A percentile compares a stretch with the other conserved stretches of the same genome.
phyloP scores from a whole-genome alignment of 2,888 invertebrate genomes.

The Drosophila siamana region DNA sequence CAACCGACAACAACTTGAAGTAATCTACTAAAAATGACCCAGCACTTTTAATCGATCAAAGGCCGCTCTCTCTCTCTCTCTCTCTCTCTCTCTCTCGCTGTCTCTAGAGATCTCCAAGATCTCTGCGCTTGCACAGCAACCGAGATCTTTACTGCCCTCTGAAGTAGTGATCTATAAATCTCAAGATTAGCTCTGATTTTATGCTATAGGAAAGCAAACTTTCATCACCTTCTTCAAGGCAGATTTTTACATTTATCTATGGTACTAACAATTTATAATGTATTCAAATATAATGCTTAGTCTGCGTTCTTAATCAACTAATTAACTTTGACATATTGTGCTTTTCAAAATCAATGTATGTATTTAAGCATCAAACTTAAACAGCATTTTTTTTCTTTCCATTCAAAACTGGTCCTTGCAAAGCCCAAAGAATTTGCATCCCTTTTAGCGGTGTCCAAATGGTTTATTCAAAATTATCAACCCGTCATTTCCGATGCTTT shows the following conservation, averaged over 20 bases:
- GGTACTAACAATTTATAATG: too few species aligned
- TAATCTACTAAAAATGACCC: slow-evolving; percentile 66
- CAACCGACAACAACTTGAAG: not conserved
- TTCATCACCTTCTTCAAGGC: too few species aligned
- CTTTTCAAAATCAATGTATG: too few species aligned
- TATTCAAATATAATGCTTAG: not conserved
- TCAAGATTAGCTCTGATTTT: not conserved
- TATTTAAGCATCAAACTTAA: not conserved
- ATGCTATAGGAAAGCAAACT: not conserved
- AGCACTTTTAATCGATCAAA: slow-evolving; percentile 68
- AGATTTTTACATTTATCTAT: too few species aligned
- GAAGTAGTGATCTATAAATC: not conserved
- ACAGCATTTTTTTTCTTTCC: not conserved
- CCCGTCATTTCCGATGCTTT: slow-evolving; percentile 48
- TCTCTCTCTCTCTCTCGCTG: too few species aligned
- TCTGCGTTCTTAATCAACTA: not conserved
- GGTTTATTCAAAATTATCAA: slow-evolving; percentile 36
- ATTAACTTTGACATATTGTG: not conserved
- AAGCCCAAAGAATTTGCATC: slow-evolving; percentile 9
- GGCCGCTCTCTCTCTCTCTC: not conserved
- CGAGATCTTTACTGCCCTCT: too few species aligned
- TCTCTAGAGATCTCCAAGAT: not conserved
- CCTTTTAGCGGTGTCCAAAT: slow-evolving; percentile 20
- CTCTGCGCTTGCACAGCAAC: not conserved
- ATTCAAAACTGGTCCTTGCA: not conserved